A percentile compares a stretch with the other conserved stretches of the same genome.
phyloP scores from a whole-genome alignment of 2,888 invertebrate species.

The Stenodera caucasica region DNA sequence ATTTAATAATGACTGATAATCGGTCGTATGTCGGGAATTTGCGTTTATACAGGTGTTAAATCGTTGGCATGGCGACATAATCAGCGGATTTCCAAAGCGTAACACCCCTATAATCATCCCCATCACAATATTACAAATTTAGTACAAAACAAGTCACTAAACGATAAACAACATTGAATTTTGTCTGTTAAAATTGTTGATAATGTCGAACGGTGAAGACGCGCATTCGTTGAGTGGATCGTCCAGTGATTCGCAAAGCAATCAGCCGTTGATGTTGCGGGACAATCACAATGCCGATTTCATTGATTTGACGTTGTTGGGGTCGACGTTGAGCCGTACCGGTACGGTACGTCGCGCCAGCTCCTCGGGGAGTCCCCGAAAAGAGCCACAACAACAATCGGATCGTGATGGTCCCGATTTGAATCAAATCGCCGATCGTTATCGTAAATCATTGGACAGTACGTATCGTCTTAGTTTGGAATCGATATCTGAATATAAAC shows the following conservation, averaged over 20 bases:
- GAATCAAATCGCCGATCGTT: slow-evolving; percentile 19
- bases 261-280: slow-evolving; percentile 44
- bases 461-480: slow-evolving; percentile 49
- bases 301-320: slow-evolving; percentile 46
- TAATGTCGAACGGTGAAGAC: slow-evolving; percentile 22
- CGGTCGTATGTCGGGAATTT: slow-evolving; percentile 46
- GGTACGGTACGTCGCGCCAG: slow-evolving; percentile 50
- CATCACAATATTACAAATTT: neutral
- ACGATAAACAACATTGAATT: neutral
- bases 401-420: slow-evolving; percentile 1
- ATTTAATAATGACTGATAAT: slow-evolving; percentile 39
- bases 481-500: slow-evolving; percentile 53
- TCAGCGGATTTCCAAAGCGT: slow-evolving; percentile 34
- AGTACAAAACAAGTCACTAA: slow-evolving; percentile 12
- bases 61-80: slow-evolving; percentile 51
- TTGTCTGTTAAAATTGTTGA: no score
- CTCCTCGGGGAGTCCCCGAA: slow-evolving; percentile 9
- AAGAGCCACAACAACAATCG: slow-evolving; percentile 19
- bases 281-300: slow-evolving; percentile 38
- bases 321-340: slow-evolving; percentile 46
- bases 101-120: slow-evolving; percentile 13
- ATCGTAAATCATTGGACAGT: slow-evolving; percentile 36
- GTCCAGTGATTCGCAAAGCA: slow-evolving; percentile 43
- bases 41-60: slow-evolving; percentile 39
- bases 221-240: slow-evolving; percentile 42